phyloP scores from a whole-genome alignment of 2,888 invertebrate species.

The Morpho helenor region DNA sequence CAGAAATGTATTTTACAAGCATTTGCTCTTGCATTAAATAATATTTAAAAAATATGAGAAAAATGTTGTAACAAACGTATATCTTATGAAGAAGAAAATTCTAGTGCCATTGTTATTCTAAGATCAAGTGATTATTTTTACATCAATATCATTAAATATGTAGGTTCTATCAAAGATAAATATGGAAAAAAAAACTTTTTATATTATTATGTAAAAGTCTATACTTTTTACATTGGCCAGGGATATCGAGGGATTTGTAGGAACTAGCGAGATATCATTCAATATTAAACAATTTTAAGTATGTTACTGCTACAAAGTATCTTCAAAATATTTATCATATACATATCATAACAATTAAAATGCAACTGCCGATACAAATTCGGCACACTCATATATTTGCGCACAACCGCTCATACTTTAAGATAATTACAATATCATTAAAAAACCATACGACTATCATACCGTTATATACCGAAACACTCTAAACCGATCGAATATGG shows the following conservation, averaged over 20 bases:
- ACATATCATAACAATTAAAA: constrained; percentile 32
- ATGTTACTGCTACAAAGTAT: constrained; percentile 36
- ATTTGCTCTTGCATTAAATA: too few species aligned
- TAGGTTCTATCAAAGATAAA: too few species aligned
- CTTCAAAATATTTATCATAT: constrained; percentile 31
- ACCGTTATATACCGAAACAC: constrained; percentile 44
- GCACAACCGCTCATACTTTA: constrained; percentile 65
- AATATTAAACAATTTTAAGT: constrained; percentile 35
- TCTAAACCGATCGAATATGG: constrained; percentile 49
- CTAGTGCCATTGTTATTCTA: not conserved
- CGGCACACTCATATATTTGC: constrained; percentile 41
- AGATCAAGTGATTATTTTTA: not conserved
- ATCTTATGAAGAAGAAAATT: not conserved
- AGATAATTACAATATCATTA: constrained; percentile 53
- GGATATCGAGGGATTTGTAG: constrained; percentile 33
- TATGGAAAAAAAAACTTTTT: too few species aligned
- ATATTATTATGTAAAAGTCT: not conserved
- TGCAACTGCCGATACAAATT: constrained; percentile 33
- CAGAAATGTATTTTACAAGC: too few species aligned
- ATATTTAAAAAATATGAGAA: too few species aligned
- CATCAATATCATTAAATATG: too few species aligned
- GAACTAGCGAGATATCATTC: constrained; percentile 44
- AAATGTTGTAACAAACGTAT: too few species aligned
- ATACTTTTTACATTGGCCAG: constrained; percentile 1
- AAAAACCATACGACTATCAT: constrained; percentile 50